These are phyloP conservation scores for Dysmachus trigonus DNA, from an alignment of 2,888 invertebrate species.

Conservation along the genomic window DNA sequence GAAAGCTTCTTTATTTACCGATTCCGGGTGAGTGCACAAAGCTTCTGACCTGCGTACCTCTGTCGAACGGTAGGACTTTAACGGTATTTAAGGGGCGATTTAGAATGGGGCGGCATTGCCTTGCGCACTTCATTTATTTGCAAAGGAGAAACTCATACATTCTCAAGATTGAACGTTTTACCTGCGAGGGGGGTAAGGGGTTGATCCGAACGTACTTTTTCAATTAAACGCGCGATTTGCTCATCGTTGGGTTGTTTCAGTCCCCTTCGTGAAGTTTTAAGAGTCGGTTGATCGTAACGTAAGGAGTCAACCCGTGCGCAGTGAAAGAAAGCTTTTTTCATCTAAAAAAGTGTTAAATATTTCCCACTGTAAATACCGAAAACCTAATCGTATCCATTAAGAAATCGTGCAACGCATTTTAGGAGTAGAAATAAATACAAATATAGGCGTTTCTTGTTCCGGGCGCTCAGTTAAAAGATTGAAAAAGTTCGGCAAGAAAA, in stretches of 20 bases:
- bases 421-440: neutral
- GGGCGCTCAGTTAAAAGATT: neutral
- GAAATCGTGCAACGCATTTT: neutral
- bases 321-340: slow-evolving; percentile 10
- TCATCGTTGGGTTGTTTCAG: slow-evolving; percentile 52
- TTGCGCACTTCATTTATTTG: slow-evolving; percentile 1
- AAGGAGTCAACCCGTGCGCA: slow-evolving; percentile 18
- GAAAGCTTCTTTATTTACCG: neutral
- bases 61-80: neutral
- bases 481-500: neutral
- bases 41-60: slow-evolving; percentile 25
- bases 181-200: slow-evolving; percentile 4
- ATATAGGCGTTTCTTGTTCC: neutral
- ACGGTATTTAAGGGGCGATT: neutral
- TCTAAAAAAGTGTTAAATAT: neutral
- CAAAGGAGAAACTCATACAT: neutral
- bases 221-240: slow-evolving; percentile 23
- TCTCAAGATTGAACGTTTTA: neutral
- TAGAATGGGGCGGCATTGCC: neutral
- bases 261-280: slow-evolving; percentile 63
- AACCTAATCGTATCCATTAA: neutral
- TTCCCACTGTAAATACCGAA: neutral
- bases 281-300: slow-evolving; percentile 58
- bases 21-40: neutral
- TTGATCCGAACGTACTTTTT: slow-evolving; percentile 8